Percentiles rank a stretch among this genome's conserved stretches.
These are phyloP conservation scores for Dione juno DNA, from an alignment of 2,888 invertebrate species.

Conservation along the genomic window DNA sequence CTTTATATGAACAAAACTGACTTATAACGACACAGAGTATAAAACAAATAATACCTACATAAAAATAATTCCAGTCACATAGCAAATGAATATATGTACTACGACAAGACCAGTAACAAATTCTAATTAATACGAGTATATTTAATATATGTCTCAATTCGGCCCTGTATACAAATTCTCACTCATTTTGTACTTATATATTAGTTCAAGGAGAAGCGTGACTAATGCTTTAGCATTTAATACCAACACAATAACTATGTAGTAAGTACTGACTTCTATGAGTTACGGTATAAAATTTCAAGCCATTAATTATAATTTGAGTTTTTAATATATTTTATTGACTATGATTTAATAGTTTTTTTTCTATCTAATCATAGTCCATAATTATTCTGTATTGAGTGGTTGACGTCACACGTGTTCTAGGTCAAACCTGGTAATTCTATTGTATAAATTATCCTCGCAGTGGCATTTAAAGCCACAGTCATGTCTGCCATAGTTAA, in stretches of 20 bases:
- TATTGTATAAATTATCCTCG: too few relatives aligned
- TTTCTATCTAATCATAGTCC: too few relatives aligned
- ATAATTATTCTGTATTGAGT: too few relatives aligned
- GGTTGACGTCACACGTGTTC: too few relatives aligned
- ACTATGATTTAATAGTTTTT: too few relatives aligned
- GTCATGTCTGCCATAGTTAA: too few relatives aligned
- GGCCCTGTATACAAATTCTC: conserved; percentile 8
- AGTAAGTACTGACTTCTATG: background rate
- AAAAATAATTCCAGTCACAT: background rate
- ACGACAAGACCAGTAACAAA: background rate
- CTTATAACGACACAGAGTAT: too few relatives aligned
- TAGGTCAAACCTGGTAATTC: too few relatives aligned
- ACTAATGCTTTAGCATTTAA: conserved; percentile 8
- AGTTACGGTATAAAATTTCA: background rate
- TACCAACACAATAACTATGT: background rate
- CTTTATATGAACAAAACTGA: too few relatives aligned
- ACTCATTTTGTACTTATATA: background rate
- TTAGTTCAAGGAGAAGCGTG: conserved; percentile 12
- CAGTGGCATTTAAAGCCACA: too few relatives aligned
- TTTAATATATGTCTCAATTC: background rate
- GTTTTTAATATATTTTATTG: background rate
- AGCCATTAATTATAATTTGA: background rate
- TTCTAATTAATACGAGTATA: background rate
- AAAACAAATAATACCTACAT: background rate
- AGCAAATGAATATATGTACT: background rate